Conservation (phyloP, 92 coral and sea anemone genomes). For the Muricea muricata region DNA sequence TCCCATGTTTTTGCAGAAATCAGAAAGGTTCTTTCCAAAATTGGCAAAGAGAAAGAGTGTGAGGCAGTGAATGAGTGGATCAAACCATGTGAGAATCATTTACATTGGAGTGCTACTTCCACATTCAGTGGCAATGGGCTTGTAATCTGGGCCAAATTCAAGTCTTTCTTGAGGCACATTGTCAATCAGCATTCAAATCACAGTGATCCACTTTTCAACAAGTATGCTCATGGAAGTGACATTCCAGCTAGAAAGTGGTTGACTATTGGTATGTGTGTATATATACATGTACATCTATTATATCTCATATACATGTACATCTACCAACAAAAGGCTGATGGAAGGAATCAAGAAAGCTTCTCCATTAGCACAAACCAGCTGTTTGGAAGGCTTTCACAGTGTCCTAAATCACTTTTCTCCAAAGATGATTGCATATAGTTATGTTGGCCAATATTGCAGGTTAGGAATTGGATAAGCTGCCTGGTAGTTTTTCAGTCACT, state of each 20-base stretch:
- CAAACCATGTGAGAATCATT: constrained; percentile 55
- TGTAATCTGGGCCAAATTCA: constrained; percentile 58
- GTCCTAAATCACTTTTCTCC: constrained; percentile 64
- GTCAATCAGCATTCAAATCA: constrained; percentile 44
- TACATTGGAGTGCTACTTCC: constrained; percentile 56
- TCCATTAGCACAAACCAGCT: constrained; percentile 66
- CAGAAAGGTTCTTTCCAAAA: background rate
- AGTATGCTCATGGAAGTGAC: constrained; percentile 14
- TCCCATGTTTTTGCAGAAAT: too few species aligned
- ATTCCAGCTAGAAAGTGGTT: constrained; percentile 65
- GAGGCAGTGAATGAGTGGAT: constrained; percentile 55
- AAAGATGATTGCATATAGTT: constrained; percentile 65
- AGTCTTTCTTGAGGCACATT: constrained; percentile 60
- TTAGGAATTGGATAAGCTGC: too few species aligned
- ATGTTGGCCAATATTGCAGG: constrained; percentile 67
- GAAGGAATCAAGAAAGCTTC: constrained; percentile 60
- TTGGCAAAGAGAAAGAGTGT: background rate
- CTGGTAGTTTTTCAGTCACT: too few species aligned
- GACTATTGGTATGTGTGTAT: constrained; percentile 46
- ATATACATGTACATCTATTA: background rate
- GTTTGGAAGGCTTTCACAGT: constrained; percentile 60
- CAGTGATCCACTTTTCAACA: constrained; percentile 18
- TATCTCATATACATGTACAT: background rate
- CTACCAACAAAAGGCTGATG: constrained; percentile 45
- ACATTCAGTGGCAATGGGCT: constrained; percentile 55